Evolutionary conservation across 1,140 invertebrate genomes (phyloP).

Genomic region (Leucophenga varia): DNA sequence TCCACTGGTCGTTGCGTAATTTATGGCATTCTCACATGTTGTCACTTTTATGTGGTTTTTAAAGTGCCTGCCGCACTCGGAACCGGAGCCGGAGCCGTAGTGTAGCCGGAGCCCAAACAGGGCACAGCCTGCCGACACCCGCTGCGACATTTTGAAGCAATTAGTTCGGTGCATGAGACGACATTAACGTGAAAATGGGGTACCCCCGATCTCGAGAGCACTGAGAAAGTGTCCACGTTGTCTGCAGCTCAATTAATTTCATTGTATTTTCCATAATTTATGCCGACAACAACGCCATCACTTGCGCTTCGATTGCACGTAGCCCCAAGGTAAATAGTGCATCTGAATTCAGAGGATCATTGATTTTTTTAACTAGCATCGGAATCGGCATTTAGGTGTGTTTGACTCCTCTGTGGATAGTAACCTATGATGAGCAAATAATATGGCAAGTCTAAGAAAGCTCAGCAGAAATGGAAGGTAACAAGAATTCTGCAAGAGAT

Average conservation of each 20-base stretch:
- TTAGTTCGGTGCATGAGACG: slow-evolving; percentile 30
- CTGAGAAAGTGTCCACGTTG: slow-evolving; percentile 15
- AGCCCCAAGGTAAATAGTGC: too few relatives aligned
- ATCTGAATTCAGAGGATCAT: too few relatives aligned
- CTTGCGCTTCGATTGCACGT: too few relatives aligned
- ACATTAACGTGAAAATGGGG: slow-evolving; percentile 10
- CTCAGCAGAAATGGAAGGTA: too few relatives aligned
- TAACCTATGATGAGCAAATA: too few relatives aligned
- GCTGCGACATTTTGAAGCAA: slow-evolving; percentile 45
- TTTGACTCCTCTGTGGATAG: too few relatives aligned
- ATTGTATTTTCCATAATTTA: slow-evolving; percentile 32
- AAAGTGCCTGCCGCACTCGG: slow-evolving; percentile 24
- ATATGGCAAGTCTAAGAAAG: too few relatives aligned
- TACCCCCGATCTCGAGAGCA: slow-evolving; percentile 6
- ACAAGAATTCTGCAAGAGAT: too few relatives aligned
- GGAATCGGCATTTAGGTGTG: too few relatives aligned
- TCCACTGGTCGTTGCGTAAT: slow-evolving; percentile 31
- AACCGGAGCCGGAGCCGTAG: background rate
- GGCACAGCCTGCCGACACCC: slow-evolving; percentile 27
- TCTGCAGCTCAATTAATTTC: slow-evolving; percentile 21
- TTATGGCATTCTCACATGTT: slow-evolving; percentile 53
- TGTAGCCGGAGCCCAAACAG: background rate
- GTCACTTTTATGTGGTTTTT: slow-evolving; percentile 52
- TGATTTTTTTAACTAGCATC: too few relatives aligned
- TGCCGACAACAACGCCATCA: slow-evolving; percentile 28